Percentiles rank a stretch among this genome's conserved stretches.
phyloP scores from a whole-genome alignment of 1,140 invertebrate genomes.

The Musca vetustissima region DNA sequence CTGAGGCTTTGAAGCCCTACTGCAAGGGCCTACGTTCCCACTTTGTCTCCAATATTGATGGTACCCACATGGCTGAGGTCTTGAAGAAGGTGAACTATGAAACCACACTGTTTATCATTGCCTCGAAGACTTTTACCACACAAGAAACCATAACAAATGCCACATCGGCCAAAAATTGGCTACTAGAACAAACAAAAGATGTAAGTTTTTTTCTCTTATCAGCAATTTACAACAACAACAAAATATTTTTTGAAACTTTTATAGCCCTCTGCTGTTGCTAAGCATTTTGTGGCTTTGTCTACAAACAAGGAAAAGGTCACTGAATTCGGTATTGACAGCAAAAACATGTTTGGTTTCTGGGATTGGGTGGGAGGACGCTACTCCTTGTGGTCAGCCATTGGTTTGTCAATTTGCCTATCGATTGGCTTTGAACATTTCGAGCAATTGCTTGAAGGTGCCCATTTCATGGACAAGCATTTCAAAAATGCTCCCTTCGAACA shows the following conservation, averaged over 20 bases:
- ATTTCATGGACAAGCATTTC: slow-evolving; percentile 96
- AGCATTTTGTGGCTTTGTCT: slow-evolving; percentile 97
- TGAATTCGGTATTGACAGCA: slow-evolving; percentile 95
- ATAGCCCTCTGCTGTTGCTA: slow-evolving; percentile 81
- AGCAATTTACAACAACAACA: slow-evolving; percentile 26
- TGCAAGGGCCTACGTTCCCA: slow-evolving; percentile 86
- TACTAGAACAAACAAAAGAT: slow-evolving; percentile 83
- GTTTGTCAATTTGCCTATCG: slow-evolving; percentile 90
- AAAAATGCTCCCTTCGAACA: slow-evolving; percentile 81
- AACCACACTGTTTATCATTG: slow-evolving; percentile 96
- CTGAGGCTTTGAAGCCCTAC: slow-evolving; percentile 94
- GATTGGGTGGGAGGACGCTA: slow-evolving; percentile 99
- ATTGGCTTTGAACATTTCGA: slow-evolving; percentile 97
- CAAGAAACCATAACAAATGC: slow-evolving; percentile 99
- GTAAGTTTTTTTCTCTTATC: slow-evolving; percentile 60
- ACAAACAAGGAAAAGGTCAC: slow-evolving; percentile 92
- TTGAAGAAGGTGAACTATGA: slow-evolving; percentile 90
- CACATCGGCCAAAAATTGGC: slow-evolving; percentile 94
- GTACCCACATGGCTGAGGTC: slow-evolving; percentile 94
- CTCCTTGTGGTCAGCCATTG: slow-evolving; percentile 98
- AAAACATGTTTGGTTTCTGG: slow-evolving; percentile 99
- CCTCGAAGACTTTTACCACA: slow-evolving; percentile 98
- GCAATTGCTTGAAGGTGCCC: slow-evolving; percentile 85
- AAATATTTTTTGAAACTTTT: not conserved
- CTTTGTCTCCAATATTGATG: slow-evolving; percentile 99